phyloP scores from a whole-genome alignment of 2,888 invertebrate genomes.

The Drosophila mercatorum region DNA sequence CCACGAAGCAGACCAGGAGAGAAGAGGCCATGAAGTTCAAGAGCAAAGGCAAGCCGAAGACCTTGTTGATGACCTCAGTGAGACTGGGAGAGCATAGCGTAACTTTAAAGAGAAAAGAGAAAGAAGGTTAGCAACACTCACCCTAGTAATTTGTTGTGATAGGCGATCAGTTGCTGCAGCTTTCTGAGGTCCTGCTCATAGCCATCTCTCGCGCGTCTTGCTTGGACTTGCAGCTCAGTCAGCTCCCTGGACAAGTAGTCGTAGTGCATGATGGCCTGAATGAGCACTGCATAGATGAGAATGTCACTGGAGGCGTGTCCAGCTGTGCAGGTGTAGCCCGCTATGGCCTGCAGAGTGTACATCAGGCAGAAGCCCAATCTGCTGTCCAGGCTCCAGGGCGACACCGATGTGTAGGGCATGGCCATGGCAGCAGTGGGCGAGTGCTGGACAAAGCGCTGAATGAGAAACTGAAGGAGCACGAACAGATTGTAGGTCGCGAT shows the following conservation, averaged over 20 bases:
- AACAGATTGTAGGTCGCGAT: constrained; percentile 75
- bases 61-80: constrained; percentile 67
- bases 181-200: constrained; percentile 23
- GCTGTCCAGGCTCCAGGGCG: constrained; percentile 69
- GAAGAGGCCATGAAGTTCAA: constrained; percentile 79
- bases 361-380: constrained; percentile 56
- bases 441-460: constrained; percentile 37
- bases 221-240: constrained; percentile 17
- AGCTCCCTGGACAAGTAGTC: constrained; percentile 64
- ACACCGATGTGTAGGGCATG: constrained; percentile 64
- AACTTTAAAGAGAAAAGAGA: neutral
- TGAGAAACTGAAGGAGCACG: constrained; percentile 48
- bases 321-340: constrained; percentile 69
- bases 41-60: constrained; percentile 79
- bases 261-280: constrained; percentile 82
- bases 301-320: constrained; percentile 77
- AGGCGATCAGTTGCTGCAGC: constrained; percentile 36
- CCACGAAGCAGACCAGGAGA: constrained; percentile 80
- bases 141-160: constrained; percentile 53
- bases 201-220: neutral
- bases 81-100: constrained; percentile 38
- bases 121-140: neutral
- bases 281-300: constrained; percentile 71
- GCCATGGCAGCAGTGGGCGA: constrained; percentile 42
- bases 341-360: constrained; percentile 61